phyloP scores from a whole-genome alignment of 2,113 vertebrate species.

The Anarhynchus alexandrinus region DNA sequence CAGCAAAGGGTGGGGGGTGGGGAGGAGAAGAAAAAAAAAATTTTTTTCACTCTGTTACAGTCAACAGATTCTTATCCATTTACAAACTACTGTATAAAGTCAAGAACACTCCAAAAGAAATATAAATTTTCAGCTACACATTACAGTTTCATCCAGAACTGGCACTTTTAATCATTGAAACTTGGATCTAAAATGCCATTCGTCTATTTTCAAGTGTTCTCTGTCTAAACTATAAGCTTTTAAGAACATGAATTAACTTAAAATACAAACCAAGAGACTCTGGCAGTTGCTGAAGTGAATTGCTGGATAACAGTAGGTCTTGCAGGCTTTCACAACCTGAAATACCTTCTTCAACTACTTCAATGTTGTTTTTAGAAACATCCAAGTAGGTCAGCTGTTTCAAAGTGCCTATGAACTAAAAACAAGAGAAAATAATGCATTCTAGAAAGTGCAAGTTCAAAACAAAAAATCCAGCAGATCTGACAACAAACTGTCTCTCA shows the following conservation, averaged over 20 bases:
- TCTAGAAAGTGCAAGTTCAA: neutral
- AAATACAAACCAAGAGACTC: slow-evolving; percentile 88
- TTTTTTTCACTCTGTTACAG: neutral
- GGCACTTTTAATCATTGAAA: neutral
- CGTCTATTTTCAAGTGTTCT: neutral
- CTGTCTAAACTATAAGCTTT: neutral
- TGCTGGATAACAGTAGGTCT: slow-evolving; percentile 93
- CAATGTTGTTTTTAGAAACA: slow-evolving; percentile 96
- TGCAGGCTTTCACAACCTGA: slow-evolving; percentile 92
- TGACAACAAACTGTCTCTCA: neutral
- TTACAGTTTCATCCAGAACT: neutral
- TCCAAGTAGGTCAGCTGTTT: slow-evolving; percentile 94
- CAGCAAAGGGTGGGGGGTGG: neutral
- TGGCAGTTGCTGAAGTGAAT: slow-evolving; percentile 92
- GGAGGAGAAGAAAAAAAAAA: too few species aligned
- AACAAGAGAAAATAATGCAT: neutral
- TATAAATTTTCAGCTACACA: accelerated
- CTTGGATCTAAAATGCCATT: neutral
- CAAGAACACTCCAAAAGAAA: neutral
- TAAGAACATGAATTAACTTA: neutral
- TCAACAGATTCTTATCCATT: neutral
- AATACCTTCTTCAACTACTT: slow-evolving; percentile 93
- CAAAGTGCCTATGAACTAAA: slow-evolving; percentile 89
- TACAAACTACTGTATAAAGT: neutral
- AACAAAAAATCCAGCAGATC: neutral